Percentiles rank a stretch among this genome's conserved stretches.
Conservation (phyloP, 1,140 invertebrate species). For the Cherax quadricarinatus region DNA sequence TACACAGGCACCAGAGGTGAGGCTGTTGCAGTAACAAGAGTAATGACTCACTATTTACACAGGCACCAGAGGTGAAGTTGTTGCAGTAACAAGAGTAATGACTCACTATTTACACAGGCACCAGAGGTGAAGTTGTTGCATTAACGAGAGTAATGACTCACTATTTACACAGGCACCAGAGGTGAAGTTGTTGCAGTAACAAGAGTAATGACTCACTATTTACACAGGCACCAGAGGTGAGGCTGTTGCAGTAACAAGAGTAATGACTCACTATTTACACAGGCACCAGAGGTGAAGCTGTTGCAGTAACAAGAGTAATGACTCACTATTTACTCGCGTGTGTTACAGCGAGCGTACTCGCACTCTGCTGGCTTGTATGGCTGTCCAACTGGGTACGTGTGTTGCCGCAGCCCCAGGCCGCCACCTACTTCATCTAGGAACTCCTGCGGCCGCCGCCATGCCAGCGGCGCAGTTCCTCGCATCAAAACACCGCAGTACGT, state of each 20-base stretch:
- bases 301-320: neutral
- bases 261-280: neutral
- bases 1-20: too few species aligned
- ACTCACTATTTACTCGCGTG: neutral
- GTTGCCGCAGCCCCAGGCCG: conserved; percentile 31
- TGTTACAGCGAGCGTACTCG: neutral
- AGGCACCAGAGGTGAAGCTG: too few species aligned
- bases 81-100: neutral
- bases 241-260: neutral
- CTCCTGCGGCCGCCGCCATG: conserved; percentile 36
- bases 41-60: neutral
- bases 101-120: too few species aligned
- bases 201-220: neutral
- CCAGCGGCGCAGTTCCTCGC: conserved; percentile 14
- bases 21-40: neutral
- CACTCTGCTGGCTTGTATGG: conserved; percentile 5
- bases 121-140: neutral
- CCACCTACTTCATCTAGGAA: neutral
- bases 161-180: too few species aligned
- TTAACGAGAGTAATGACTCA: neutral
- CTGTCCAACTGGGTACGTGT: conserved; percentile 21
- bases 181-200: neutral
- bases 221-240: too few species aligned
- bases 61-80: too few species aligned
- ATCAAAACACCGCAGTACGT: conserved; percentile 40